phyloP scores from a whole-genome alignment of 2,797 vertebrate species.

The Clarias laeviceps region DNA sequence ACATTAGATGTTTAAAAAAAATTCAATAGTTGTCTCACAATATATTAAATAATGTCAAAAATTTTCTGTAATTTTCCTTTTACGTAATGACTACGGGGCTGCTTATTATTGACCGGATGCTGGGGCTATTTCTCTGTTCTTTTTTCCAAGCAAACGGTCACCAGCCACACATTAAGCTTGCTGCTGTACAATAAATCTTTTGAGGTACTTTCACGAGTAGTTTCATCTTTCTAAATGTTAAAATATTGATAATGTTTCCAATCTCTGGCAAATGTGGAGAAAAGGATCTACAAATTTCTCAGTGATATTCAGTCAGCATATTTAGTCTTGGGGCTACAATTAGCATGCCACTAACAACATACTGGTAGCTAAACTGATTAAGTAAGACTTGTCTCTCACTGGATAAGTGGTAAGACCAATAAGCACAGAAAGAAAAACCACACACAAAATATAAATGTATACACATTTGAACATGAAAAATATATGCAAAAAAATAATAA shows the following conservation, averaged over 20 bases:
- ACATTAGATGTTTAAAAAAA: neutral
- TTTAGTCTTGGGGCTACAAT: slow-evolving; percentile 1
- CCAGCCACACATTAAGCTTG: slow-evolving; percentile 27
- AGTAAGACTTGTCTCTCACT: neutral
- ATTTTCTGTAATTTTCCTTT: neutral
- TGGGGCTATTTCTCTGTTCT: neutral
- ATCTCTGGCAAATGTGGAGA: neutral
- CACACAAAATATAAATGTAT: too few relatives aligned
- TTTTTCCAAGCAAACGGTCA: slow-evolving; percentile 17
- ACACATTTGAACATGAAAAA: too few relatives aligned
- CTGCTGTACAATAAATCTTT: slow-evolving; percentile 28
- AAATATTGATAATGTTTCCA: slow-evolving; percentile 25
- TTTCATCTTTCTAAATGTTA: slow-evolving; percentile 23
- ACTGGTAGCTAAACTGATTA: slow-evolving; percentile 22
- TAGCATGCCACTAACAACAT: slow-evolving; percentile 22
- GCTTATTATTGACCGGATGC: slow-evolving; percentile 15
- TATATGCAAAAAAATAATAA: too few relatives aligned
- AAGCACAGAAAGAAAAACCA: neutral
- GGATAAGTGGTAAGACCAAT: neutral
- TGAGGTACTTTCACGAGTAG: slow-evolving; percentile 23
- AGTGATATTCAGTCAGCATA: slow-evolving; percentile 5
- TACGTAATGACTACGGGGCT: neutral
- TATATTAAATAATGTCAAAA: neutral
- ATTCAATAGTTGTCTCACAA: neutral
- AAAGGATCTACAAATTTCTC: slow-evolving; percentile 5